phyloP scores from a whole-genome alignment of 1,140 invertebrate genomes.

The Papilio helenus region DNA sequence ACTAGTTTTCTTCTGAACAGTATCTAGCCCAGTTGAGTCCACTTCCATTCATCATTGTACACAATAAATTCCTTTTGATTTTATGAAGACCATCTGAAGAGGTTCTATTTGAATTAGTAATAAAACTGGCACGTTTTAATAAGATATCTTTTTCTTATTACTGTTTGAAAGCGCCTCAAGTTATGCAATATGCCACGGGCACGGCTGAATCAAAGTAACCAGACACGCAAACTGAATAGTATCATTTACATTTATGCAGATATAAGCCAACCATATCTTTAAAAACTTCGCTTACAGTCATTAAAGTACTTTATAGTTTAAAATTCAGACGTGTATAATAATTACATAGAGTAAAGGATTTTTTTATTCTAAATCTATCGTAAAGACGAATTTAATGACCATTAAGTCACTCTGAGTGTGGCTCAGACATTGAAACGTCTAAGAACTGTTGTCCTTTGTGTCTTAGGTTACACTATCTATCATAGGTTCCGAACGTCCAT shows the following conservation, averaged over 20 bases:
- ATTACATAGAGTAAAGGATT: too few species aligned
- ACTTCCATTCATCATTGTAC: neutral
- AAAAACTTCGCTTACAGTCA: neutral
- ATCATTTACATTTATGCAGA: slow-evolving; percentile 14
- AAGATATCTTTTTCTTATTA: slow-evolving; percentile 13
- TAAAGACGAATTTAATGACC: too few species aligned
- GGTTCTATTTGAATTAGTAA: slow-evolving; percentile 15
- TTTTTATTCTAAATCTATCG: too few species aligned
- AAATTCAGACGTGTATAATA: too few species aligned
- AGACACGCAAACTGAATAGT: slow-evolving; percentile 3
- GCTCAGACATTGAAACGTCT: neutral
- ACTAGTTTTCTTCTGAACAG: too few species aligned
- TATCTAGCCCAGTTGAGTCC: too few species aligned
- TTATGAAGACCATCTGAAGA: neutral
- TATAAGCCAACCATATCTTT: neutral
- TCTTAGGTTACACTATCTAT: neutral
- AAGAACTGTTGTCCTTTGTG: neutral
- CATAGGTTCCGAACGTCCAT: neutral
- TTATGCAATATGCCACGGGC: neutral
- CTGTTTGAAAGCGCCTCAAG: slow-evolving; percentile 3
- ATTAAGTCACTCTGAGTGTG: neutral
- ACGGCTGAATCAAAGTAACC: neutral
- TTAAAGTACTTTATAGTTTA: neutral
- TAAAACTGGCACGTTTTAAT: slow-evolving; percentile 7
- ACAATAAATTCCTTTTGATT: neutral